phyloP scores from a whole-genome alignment of 2,113 vertebrate genomes.

The Labeo rohita region DNA sequence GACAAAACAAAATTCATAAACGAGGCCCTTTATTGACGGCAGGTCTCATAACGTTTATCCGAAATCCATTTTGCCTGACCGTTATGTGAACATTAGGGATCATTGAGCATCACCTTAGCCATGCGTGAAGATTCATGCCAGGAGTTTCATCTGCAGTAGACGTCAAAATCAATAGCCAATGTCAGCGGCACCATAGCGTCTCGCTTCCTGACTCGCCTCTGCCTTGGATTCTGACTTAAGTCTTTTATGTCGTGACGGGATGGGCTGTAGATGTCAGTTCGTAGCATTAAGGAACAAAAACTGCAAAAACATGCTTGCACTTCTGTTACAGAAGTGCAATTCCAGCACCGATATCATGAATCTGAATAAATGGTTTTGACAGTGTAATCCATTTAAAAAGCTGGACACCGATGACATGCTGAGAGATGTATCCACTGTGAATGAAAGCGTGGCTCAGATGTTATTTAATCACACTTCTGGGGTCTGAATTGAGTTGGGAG shows the following conservation, averaged over 20 bases:
- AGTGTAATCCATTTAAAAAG: slow-evolving; percentile 57
- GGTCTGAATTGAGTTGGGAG: slow-evolving; percentile 33
- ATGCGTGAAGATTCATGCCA: slow-evolving; percentile 54
- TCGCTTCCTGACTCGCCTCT: slow-evolving; percentile 41
- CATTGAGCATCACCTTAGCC: slow-evolving; percentile 57
- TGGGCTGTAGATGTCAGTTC: slow-evolving; percentile 38
- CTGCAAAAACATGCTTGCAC: slow-evolving; percentile 38
- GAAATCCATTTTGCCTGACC: slow-evolving; percentile 61
- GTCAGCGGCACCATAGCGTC: slow-evolving; percentile 41
- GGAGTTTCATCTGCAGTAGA: slow-evolving; percentile 56
- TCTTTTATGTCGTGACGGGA: slow-evolving; percentile 28
- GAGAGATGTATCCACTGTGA: slow-evolving; percentile 27
- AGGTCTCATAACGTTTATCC: slow-evolving; percentile 59
- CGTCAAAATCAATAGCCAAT: slow-evolving; percentile 62
- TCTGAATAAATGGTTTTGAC: slow-evolving; percentile 48
- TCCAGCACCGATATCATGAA: slow-evolving; percentile 43
- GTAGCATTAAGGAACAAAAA: slow-evolving; percentile 42
- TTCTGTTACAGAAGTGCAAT: slow-evolving; percentile 43
- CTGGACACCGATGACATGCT: slow-evolving; percentile 32
- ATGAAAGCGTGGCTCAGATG: slow-evolving; percentile 40
- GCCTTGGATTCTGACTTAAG: slow-evolving; percentile 22
- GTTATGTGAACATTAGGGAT: slow-evolving; percentile 65
- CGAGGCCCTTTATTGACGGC: slow-evolving; percentile 58
- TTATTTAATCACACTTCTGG: slow-evolving; percentile 43
- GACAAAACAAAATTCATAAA: slow-evolving; percentile 64